These are phyloP conservation scores for Ranitomeya imitator DNA, from an alignment of 2,113 vertebrate genomes.

Conservation along the genomic window DNA sequence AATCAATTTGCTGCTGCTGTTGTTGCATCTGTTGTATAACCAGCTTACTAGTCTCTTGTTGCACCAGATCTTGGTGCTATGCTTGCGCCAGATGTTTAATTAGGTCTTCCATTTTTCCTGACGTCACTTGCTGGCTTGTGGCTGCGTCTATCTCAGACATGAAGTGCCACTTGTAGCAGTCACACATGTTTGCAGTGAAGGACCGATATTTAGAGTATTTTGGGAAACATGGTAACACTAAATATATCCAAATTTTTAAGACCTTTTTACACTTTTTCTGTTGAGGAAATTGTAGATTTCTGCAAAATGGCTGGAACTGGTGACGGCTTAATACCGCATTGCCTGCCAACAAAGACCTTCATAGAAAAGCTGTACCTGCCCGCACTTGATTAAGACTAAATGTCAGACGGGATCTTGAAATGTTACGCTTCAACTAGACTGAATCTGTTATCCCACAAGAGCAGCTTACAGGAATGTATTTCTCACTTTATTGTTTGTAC, in stretches of 20 bases:
- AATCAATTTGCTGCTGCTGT: too few relatives aligned
- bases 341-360: neutral
- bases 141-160: too few relatives aligned
- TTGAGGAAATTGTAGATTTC: neutral
- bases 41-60: too few relatives aligned
- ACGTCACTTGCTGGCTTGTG: too few relatives aligned
- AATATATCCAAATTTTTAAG: neutral
- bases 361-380: constrained; percentile 22
- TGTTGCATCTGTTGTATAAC: too few relatives aligned
- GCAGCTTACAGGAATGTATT: neutral
- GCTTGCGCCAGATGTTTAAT: too few relatives aligned
- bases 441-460: constrained; percentile 23
- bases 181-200: too few relatives aligned
- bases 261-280: neutral
- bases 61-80: too few relatives aligned
- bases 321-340: constrained; percentile 19
- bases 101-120: too few relatives aligned
- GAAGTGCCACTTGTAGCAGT: too few relatives aligned
- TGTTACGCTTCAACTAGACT: constrained; percentile 22
- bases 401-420: constrained; percentile 26
- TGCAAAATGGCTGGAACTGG: neutral
- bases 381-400: constrained; percentile 21
- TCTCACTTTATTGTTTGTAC: neutral
- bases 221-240: neutral
- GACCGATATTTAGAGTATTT: too few relatives aligned